phyloP scores from a whole-genome alignment of 2,888 invertebrate genomes.

The Brachyopa scutellaris region DNA sequence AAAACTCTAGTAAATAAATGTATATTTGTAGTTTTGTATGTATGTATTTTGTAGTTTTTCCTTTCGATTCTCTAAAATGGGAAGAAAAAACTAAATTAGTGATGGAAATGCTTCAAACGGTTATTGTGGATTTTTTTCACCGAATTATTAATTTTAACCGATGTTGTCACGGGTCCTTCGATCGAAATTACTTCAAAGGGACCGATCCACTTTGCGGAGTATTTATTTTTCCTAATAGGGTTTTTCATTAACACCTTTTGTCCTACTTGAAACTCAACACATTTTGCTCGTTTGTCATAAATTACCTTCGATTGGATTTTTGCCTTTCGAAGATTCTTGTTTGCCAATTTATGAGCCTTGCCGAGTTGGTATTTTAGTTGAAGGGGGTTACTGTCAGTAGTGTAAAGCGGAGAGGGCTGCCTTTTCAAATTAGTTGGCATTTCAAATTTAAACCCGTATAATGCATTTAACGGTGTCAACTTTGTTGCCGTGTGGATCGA shows the following conservation, averaged over 20 bases:
- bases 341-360: background rate
- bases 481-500: conserved; percentile 5
- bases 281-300: no score
- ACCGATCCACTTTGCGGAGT: background rate
- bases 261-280: no score
- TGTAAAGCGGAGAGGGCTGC: background rate
- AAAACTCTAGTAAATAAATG: no score
- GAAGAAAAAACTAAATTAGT: no score
- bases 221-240: background rate
- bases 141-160: no score
- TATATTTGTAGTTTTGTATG: no score
- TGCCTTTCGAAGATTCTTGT: background rate
- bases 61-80: no score
- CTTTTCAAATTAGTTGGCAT: no score
- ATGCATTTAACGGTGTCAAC: conserved; percentile 36
- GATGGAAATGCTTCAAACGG: no score
- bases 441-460: conserved; percentile 34
- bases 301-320: background rate
- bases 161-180: no score
- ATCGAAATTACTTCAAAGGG: background rate
- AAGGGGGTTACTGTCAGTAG: background rate
- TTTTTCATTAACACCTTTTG: background rate
- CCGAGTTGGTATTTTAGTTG: background rate
- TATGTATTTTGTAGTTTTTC: no score
- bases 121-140: no score